Conservation (phyloP, 2,888 invertebrate species). For the Cataglyphis altisquamis region DNA sequence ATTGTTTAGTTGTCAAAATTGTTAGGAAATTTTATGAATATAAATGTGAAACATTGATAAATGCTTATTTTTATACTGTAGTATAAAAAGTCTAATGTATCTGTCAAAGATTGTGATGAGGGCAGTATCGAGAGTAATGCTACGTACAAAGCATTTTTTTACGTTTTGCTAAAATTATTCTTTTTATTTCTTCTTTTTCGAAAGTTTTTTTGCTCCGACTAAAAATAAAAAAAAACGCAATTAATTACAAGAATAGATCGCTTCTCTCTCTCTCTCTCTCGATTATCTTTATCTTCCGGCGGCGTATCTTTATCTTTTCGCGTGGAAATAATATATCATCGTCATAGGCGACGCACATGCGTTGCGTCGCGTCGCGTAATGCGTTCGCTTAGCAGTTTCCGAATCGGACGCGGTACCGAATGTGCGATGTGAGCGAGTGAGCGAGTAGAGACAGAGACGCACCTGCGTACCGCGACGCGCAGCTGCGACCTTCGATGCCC, state of each 20-base stretch:
- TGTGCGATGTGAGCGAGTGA: slow-evolving; percentile 22
- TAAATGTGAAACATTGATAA: neutral
- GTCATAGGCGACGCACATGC: neutral
- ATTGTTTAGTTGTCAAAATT: neutral
- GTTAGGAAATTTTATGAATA: neutral
- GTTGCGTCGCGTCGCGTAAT: neutral
- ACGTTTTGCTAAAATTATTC: neutral
- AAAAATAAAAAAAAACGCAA: neutral
- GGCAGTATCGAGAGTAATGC: neutral
- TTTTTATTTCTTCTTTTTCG: neutral
- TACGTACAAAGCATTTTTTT: neutral
- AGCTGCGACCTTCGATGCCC: slow-evolving; percentile 85
- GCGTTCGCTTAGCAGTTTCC: slow-evolving; percentile 50
- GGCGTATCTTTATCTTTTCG: neutral
- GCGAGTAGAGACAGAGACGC: slow-evolving; percentile 68
- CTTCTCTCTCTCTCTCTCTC: neutral
- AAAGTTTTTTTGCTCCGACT: neutral
- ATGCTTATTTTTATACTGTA: neutral
- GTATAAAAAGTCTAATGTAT: neutral
- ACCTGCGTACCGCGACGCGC: slow-evolving; percentile 80
- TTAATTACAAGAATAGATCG: neutral
- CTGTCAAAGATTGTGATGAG: neutral
- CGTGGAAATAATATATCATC: neutral
- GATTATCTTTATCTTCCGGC: neutral
- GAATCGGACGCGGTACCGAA: slow-evolving; percentile 65